Base-by-base conservation (phyloP, 2,113 vertebrate species). In the Zosterops japonicus region DNA sequence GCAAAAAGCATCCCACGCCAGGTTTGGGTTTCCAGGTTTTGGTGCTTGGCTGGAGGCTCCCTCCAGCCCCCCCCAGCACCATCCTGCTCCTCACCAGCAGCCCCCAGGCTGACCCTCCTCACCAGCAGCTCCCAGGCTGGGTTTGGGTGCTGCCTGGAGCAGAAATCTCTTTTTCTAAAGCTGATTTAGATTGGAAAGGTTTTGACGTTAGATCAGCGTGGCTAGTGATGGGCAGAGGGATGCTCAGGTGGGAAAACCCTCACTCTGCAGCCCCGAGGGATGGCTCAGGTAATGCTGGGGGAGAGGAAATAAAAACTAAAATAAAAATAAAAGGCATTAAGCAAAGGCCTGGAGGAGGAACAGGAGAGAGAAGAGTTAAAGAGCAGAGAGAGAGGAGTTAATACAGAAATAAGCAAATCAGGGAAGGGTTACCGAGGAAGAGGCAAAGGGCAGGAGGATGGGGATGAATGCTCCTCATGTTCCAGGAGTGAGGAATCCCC, bases 371-470 rank as follows among this genome's bases (percentile, higher is more conserved):
- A 78, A 64, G 70, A 41, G 79, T 49, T 79, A 60, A 85, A 75
- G 67, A 84, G 52, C 77, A 61, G 95, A 83, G 69, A 83, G 50
- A 47, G 63, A 77, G 89, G 88, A 87, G 88, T 80, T 80, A 92
- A 77, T 14, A 53, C 2, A 42, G 80, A 90, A 81, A 85, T 36
- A 60, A 92, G 84, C 64, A 49, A 49, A 24, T 24, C 12, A 50
- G 41, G 67, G 75, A 79, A 90, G 78, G 75, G 95, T 92, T 93
- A 82, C 87, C 90, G 87, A 95, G 89, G 91, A 65, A 50, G 80
- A 94, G 76, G 89, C 91, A 85, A 95, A 95, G 95, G 95, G 74
- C 95, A 91, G 84, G 88, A 94, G 82, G 78, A 90, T 83, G 79
- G 90, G 92, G 71, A 93, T 16, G 70, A 93, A 69, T 44, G 49